phyloP scores from a whole-genome alignment of 2,113 vertebrate species.

The Odobenus rosmarus region DNA sequence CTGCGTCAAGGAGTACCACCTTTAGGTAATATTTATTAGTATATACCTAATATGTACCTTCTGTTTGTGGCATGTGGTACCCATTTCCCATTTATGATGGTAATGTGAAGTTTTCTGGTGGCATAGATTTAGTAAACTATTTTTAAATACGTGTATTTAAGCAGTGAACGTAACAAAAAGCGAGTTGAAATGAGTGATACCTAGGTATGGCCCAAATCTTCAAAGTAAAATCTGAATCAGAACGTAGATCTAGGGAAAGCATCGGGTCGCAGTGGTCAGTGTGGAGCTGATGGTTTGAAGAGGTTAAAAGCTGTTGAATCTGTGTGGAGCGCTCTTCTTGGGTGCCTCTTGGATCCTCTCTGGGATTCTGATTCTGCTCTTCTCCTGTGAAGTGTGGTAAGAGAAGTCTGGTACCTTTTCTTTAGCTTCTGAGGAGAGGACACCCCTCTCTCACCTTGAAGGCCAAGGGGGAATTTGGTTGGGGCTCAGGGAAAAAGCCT shows the following conservation, averaged over 20 bases:
- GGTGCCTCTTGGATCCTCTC: background rate
- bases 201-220: slow-evolving; percentile 11
- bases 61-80: background rate
- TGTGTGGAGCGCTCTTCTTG: background rate
- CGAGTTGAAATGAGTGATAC: background rate
- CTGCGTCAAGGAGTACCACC: background rate
- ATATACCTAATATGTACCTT: slow-evolving; percentile 40
- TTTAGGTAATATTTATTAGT: slow-evolving; percentile 66
- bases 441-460: background rate
- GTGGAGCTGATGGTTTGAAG: background rate
- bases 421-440: slow-evolving; percentile 37
- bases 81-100: background rate
- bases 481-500: background rate
- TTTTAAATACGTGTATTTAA: slow-evolving; percentile 19
- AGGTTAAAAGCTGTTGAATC: background rate
- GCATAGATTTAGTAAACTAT: background rate
- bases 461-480: background rate
- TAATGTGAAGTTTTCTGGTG: background rate
- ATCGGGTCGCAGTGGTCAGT: background rate
- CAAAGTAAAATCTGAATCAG: background rate
- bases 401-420: background rate
- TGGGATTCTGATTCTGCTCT: background rate
- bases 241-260: slow-evolving; percentile 10
- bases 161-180: background rate
- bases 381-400: background rate